Evolutionary conservation across 2,888 invertebrate species (phyloP).

Genomic region (Leptinotarsa rubiginosa): DNA sequence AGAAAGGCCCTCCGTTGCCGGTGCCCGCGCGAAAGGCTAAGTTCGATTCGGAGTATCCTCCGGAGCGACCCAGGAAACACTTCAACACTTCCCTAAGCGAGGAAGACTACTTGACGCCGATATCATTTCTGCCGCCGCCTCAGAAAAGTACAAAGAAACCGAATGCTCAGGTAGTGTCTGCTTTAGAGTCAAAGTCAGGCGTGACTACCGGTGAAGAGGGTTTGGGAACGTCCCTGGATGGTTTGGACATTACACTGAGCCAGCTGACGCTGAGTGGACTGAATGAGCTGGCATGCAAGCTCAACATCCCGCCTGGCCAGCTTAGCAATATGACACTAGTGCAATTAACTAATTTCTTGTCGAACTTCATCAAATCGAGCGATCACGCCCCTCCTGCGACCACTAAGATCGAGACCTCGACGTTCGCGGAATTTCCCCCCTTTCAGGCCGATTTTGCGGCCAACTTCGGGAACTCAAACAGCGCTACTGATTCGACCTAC

Average conservation of each 20-base stretch:
- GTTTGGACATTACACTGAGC: conserved; percentile 83
- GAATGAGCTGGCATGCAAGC: conserved; percentile 81
- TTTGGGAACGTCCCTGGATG: conserved; percentile 62
- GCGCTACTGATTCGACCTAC: conserved; percentile 63
- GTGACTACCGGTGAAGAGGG: conserved; percentile 50
- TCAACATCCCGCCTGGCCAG: conserved; percentile 81
- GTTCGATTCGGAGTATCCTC: conserved; percentile 65
- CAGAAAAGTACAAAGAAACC: conserved; percentile 57
- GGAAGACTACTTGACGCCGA: conserved; percentile 78
- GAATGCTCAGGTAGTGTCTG: conserved; percentile 24
- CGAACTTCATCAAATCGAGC: conserved; percentile 69
- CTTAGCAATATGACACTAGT: conserved; percentile 88
- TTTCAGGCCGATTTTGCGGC: conserved; percentile 77
- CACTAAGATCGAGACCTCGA: conserved; percentile 9
- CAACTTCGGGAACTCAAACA: conserved; percentile 74
- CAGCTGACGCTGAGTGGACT: conserved; percentile 86
- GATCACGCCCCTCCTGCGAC: conserved; percentile 47
- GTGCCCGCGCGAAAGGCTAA: conserved; percentile 71
- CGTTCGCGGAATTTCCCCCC: conserved; percentile 66
- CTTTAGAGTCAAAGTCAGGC: neutral
- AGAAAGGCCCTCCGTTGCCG: conserved; percentile 72
- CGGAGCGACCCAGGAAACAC: conserved; percentile 63
- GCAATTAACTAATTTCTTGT: conserved; percentile 84
- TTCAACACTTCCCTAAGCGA: conserved; percentile 59
- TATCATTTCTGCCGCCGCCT: conserved; percentile 68